Evolutionary conservation across 2,797 vertebrate genomes (phyloP).

Genomic region (Chanos chanos): DNA sequence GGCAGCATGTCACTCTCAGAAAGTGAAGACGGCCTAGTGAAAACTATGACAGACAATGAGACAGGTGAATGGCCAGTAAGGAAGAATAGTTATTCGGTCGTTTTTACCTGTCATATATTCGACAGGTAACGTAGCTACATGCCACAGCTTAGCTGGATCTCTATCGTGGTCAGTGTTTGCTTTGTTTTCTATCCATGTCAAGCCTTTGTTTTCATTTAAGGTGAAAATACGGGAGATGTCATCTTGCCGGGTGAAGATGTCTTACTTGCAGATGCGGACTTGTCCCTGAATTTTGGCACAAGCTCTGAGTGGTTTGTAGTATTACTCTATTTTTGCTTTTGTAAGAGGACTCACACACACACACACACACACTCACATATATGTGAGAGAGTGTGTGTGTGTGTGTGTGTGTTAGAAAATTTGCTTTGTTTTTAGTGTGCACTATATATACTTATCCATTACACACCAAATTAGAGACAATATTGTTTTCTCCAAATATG

Average conservation of each 20-base stretch:
- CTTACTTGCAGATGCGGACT: constrained; percentile 49
- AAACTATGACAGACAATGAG: constrained; percentile 37
- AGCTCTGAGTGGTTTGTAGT: constrained; percentile 50
- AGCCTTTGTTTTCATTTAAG: constrained; percentile 40
- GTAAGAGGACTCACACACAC: too few species aligned
- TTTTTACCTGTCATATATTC: background rate
- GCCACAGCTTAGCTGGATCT: too few species aligned
- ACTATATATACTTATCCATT: too few species aligned
- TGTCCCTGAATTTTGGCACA: constrained; percentile 42
- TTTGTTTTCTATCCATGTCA: background rate
- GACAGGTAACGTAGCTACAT: too few species aligned
- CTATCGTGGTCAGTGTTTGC: background rate
- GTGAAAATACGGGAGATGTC: constrained; percentile 34
- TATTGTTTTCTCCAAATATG: too few species aligned
- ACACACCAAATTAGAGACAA: too few species aligned
- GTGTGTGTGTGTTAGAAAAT: too few species aligned
- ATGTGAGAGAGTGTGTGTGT: too few species aligned
- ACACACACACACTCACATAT: too few species aligned
- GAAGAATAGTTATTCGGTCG: background rate
- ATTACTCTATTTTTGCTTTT: background rate
- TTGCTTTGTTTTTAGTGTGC: too few species aligned
- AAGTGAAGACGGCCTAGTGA: constrained; percentile 14
- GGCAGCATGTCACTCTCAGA: constrained; percentile 1
- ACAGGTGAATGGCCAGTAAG: constrained; percentile 50
- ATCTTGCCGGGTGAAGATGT: constrained; percentile 46